Evolutionary conservation across 2,113 vertebrate species (phyloP).

Genomic region (Otocyon megalotis): DNA sequence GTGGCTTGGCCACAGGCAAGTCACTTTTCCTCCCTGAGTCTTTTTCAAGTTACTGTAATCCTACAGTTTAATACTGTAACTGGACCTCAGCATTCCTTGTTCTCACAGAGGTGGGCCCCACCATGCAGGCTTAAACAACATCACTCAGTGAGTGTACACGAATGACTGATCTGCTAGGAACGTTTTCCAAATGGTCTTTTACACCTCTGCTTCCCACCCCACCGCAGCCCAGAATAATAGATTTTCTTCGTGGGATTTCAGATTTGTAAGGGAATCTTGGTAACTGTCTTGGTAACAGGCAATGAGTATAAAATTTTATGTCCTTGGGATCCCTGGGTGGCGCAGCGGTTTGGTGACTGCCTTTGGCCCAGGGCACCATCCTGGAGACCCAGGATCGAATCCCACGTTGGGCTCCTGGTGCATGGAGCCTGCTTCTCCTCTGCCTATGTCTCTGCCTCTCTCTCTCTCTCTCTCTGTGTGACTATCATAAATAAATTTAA

Average conservation of each 20-base stretch:
- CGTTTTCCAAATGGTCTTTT: neutral
- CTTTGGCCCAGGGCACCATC: too few species aligned
- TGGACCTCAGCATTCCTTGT: neutral
- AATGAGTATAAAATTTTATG: neutral
- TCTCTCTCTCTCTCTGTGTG: too few species aligned
- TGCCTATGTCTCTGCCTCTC: too few species aligned
- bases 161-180: neutral
- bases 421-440: too few species aligned
- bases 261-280: neutral
- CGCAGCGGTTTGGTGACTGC: too few species aligned
- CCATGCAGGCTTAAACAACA: neutral
- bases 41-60: neutral
- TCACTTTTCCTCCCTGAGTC: neutral
- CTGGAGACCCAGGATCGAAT: too few species aligned
- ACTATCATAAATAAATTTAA: too few species aligned
- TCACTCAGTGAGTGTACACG: too few species aligned
- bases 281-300: neutral
- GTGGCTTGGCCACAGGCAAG: neutral
- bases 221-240: neutral
- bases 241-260: slow-evolving; percentile 17
- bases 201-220: neutral
- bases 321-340: too few species aligned
- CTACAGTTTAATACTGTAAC: neutral
- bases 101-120: neutral
- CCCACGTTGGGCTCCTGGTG: too few species aligned